Evolutionary conservation across 2,797 vertebrate species (phyloP).

Genomic region (Sitta carolinensis): DNA sequence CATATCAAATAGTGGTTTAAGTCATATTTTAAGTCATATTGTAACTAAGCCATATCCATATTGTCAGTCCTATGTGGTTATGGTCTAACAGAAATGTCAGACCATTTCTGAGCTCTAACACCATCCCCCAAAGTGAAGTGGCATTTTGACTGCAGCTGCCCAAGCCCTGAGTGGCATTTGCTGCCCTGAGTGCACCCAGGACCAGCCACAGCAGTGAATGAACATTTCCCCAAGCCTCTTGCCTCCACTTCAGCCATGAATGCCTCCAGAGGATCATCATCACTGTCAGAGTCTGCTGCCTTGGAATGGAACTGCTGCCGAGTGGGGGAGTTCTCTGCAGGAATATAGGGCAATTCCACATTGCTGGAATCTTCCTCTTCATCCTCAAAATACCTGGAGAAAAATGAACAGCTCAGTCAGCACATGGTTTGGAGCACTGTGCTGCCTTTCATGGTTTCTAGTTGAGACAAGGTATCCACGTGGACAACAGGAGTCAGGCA

Average conservation of each 20-base stretch:
- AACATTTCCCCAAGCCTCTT: conserved; percentile 35
- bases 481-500: neutral
- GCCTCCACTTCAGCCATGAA: conserved; percentile 99
- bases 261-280: conserved; percentile 96
- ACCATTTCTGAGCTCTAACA: neutral
- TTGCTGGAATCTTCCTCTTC: conserved; percentile 95
- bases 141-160: neutral
- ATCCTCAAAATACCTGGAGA: conserved; percentile 94
- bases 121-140: neutral
- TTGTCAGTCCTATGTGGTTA: too few species aligned
- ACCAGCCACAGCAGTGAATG: neutral
- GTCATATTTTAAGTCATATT: too few species aligned
- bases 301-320: conserved; percentile 91
- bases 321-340: conserved; percentile 97
- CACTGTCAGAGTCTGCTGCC: conserved; percentile 89
- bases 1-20: neutral
- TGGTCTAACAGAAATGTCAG: too few species aligned
- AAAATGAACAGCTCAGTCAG: neutral
- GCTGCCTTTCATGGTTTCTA: neutral
- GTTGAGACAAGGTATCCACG: neutral
- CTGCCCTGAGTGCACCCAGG: neutral
- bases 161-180: neutral
- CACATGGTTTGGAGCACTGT: neutral
- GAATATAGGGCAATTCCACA: conserved; percentile 94
- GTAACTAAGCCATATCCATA: too few species aligned